These are phyloP conservation scores for Eupeodes luniger DNA, from an alignment of 2,888 invertebrate species.

Conservation along the genomic window DNA sequence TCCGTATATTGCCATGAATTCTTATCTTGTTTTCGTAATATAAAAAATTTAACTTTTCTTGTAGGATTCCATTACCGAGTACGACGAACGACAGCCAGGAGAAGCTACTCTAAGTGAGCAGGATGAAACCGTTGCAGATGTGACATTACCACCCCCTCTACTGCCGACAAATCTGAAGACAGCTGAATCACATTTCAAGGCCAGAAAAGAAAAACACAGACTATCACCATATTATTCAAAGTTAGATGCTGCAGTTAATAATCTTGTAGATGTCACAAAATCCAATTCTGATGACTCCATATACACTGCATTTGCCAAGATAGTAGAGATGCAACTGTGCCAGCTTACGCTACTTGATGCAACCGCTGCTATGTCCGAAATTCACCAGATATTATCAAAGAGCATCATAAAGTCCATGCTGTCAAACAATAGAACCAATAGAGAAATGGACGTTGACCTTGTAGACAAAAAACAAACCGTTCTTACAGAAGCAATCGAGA, in stretches of 20 bases:
- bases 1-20: background rate
- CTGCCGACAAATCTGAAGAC: background rate
- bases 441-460: background rate
- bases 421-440: background rate
- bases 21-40: background rate
- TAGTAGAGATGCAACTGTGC: constrained; percentile 68
- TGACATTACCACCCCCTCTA: background rate
- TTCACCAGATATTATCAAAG: constrained; percentile 42
- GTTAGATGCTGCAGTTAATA: background rate
- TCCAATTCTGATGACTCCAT: constrained; percentile 37
- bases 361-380: constrained; percentile 68
- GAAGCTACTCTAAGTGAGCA: background rate
- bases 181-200: background rate
- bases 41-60: background rate
- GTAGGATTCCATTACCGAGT: background rate
- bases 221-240: background rate
- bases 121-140: background rate
- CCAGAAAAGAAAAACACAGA: background rate
- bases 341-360: constrained; percentile 67
- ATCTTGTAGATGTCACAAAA: constrained; percentile 15
- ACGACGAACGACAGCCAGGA: background rate
- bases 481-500: background rate
- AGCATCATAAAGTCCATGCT: constrained; percentile 30
- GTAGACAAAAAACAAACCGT: background rate
- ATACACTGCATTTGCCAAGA: constrained; percentile 69